Percentiles rank a stretch among this genome's conserved stretches.
Conservation (phyloP, 2,113 vertebrate species). For the Struthio camelus region DNA sequence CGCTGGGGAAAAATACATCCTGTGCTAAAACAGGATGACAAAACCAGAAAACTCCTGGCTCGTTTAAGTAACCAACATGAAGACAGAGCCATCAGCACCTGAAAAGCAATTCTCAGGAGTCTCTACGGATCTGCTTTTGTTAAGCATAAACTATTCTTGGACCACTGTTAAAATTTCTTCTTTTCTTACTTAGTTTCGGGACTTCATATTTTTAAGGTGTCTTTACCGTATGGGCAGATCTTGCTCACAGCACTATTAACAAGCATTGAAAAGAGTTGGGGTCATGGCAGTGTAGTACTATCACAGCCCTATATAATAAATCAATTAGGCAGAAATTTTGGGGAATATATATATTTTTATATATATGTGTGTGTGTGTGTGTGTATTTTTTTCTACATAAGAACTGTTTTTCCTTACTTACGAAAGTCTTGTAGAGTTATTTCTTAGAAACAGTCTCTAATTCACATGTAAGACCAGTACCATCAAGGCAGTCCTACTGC, state of each 20-base stretch:
- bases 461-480: background rate
- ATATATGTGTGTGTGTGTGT: no score
- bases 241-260: background rate
- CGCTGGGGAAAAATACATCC: background rate
- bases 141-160: background rate
- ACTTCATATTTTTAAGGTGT: background rate
- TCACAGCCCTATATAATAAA: background rate
- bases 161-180: background rate
- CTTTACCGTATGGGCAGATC: background rate
- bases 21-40: background rate
- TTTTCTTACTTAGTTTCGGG: background rate
- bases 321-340: background rate
- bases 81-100: background rate
- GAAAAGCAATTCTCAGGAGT: background rate
- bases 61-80: background rate
- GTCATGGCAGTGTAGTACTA: rapidly evolving
- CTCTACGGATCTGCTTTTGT: background rate
- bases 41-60: background rate
- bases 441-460: background rate
- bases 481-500: background rate
- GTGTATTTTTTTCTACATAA: background rate
- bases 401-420: background rate
- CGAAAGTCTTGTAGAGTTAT: rapidly evolving
- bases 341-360: no score
- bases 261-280: background rate